Evolutionary conservation across 2,797 vertebrate genomes (phyloP).

Genomic region (Acipenser transmontanus): DNA sequence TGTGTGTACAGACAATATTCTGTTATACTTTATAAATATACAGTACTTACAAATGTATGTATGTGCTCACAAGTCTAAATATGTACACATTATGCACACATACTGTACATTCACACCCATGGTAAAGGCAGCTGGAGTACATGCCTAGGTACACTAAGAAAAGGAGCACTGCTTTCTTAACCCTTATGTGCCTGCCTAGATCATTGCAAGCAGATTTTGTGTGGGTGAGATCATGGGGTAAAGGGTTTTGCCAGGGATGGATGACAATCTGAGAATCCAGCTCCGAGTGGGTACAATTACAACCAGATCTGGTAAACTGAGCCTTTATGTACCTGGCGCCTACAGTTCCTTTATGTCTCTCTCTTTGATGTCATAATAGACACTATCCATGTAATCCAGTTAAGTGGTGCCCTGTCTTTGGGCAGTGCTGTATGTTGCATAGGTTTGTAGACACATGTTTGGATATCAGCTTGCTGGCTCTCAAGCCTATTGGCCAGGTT

Average conservation of each 20-base stretch:
- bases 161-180: conserved; percentile 29
- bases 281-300: conserved; percentile 30
- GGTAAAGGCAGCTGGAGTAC: conserved; percentile 24
- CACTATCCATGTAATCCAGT: neutral
- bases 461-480: no score
- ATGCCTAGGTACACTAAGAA: conserved; percentile 25
- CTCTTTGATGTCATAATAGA: neutral
- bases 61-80: no score
- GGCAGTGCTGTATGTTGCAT: conserved; percentile 6
- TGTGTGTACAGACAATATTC: no score
- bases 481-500: conserved; percentile 39
- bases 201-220: conserved; percentile 31
- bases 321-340: neutral
- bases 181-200: conserved; percentile 35
- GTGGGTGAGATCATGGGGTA: conserved; percentile 32
- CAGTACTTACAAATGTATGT: no score
- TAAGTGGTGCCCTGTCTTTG: no score
- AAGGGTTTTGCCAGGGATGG: conserved; percentile 37
- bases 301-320: conserved; percentile 1
- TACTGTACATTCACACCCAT: no score
- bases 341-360: neutral
- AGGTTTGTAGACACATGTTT: conserved; percentile 26
- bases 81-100: no score
- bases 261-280: conserved; percentile 26
- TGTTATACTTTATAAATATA: no score